Evolutionary conservation across 2,113 vertebrate species (phyloP).

Genomic region (Cervus canadensis): DNA sequence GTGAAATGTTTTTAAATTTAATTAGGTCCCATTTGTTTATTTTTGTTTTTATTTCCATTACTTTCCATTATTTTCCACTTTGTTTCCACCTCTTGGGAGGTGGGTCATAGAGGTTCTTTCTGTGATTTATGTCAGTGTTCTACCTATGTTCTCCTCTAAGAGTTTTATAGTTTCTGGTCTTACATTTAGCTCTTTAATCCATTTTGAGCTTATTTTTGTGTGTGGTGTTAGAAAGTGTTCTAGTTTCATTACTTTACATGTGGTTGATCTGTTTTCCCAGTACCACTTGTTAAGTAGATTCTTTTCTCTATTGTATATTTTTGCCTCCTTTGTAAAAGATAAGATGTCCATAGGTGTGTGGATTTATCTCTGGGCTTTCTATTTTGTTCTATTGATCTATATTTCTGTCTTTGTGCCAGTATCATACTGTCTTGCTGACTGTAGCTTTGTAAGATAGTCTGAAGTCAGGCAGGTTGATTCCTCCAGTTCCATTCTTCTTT

Average conservation of each 20-base stretch:
- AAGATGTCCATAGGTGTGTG: background rate
- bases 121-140: background rate
- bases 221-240: background rate
- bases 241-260: background rate
- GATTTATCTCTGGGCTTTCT: background rate
- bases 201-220: background rate
- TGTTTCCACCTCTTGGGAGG: background rate
- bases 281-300: background rate
- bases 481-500: background rate
- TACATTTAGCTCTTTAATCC: background rate
- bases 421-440: background rate
- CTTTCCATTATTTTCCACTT: background rate
- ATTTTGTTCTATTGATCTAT: background rate
- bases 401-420: background rate
- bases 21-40: background rate
- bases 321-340: background rate
- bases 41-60: background rate
- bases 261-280: background rate
- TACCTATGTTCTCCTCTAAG: background rate
- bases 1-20: background rate
- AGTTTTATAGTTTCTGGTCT: background rate
- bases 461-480: background rate
- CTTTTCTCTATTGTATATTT: background rate
- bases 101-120: background rate
- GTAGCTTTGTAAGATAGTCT: background rate